Base-by-base conservation (phyloP, 2,797 vertebrate species). In the Arctocebus calabarensis region DNA sequence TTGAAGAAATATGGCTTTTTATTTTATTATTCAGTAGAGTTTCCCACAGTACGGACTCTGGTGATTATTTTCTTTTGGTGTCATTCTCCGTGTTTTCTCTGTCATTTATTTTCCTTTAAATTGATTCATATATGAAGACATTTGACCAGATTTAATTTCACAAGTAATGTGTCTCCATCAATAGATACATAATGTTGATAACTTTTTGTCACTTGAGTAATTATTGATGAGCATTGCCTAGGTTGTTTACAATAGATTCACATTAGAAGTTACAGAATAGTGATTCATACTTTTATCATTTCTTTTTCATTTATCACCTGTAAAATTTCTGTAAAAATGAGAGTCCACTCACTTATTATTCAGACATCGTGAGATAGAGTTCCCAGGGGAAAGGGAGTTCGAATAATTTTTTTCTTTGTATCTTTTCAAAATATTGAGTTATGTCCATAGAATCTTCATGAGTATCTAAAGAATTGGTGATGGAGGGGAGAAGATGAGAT, bases 391-490 rank as follows among this genome's bases (percentile, higher is more conserved):
- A 91, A 6, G 29, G 48, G 3, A 75, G 43, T 16, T 16, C 71
- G n/a, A 52, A 77, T 75, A 29, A 52, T 75, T 62, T 43, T 29
- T 62, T 90, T 71, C 23, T 61, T 37, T n/a, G 61, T n/a, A 40
- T 78, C 78, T 89, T 89, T 86, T n/a, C 5, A 88, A 79, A 90
- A 88, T 85, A 81, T 45, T 52, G 14, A 77, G 5, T 59, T 79
- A 1, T 2, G 29, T 78, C 12, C 64, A 64, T 85, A 52, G 14
- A 32, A 22, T 1, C 20, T 68, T 93, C 22, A 9, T n/a, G 45
- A 4, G 3, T 62, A 29, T 27, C 27, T 2, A 68, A 79, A 8
- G 8, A 40, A 29, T 74, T 64, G 48, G 48, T 52, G 48, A 4
- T 45, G 20, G 29, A 6, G 6, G 6, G n/a, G 64, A n/a, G n/a